Percentiles rank a stretch among this genome's conserved stretches.
These are phyloP conservation scores for Pangasius krempfi DNA, from an alignment of 2,797 vertebrate species.

Conservation along the genomic window DNA sequence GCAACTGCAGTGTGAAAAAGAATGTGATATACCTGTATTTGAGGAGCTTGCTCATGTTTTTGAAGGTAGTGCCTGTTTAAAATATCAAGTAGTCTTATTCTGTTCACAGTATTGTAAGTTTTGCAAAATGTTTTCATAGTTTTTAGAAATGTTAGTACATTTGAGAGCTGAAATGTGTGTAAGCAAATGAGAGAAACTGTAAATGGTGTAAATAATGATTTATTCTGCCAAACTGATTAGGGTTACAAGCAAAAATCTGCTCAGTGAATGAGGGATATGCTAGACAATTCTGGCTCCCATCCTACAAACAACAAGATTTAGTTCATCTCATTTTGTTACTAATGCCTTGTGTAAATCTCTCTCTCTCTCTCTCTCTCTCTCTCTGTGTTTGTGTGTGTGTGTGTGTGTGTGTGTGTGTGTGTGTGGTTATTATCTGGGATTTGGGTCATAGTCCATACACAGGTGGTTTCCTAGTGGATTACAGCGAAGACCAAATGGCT, in stretches of 20 bases:
- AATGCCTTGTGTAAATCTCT: slow-evolving; percentile 42
- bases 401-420: slow-evolving; percentile 39
- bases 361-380: slow-evolving; percentile 14
- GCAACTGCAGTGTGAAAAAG: neutral
- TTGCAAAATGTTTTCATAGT: neutral
- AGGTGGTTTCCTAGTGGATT: slow-evolving; percentile 60
- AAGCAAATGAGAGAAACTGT: neutral
- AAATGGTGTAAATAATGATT: neutral
- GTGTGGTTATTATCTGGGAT: slow-evolving; percentile 57
- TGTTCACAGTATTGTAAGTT: neutral
- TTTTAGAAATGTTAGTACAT: neutral
- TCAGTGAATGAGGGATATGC: neutral
- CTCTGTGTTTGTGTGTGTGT: slow-evolving; percentile 17
- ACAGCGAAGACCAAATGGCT: slow-evolving; percentile 44
- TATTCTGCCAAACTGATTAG: neutral
- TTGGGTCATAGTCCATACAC: slow-evolving; percentile 53
- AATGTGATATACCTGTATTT: neutral
- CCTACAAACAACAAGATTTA: slow-evolving; percentile 37
- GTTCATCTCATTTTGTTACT: slow-evolving; percentile 38
- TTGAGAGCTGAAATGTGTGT: neutral
- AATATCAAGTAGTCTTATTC: neutral
- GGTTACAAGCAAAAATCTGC: neutral
- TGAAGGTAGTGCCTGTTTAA: neutral
- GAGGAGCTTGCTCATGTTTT: neutral
- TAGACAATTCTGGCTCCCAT: slow-evolving; percentile 15